A percentile compares a stretch with the other conserved stretches of the same genome.
These are phyloP conservation scores for Abscondita cerata DNA, from an alignment of 2,888 invertebrate species.

Conservation along the genomic window DNA sequence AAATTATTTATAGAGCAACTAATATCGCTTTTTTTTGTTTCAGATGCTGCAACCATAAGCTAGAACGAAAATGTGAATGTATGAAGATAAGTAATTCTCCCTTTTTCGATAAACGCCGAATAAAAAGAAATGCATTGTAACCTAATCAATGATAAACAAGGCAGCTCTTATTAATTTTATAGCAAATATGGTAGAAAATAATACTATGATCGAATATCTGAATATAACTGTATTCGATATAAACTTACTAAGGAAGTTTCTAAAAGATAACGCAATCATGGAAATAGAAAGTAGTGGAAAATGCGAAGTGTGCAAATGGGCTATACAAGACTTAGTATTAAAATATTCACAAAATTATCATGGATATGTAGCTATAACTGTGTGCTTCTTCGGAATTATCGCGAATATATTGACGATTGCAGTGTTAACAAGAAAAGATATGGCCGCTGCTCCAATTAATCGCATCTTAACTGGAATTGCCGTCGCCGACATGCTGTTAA, in stretches of 20 bases:
- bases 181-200: constrained; percentile 24
- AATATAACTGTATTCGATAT: constrained; percentile 20
- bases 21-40: too few relatives aligned
- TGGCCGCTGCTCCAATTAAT: constrained; percentile 85
- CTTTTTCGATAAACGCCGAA: too few relatives aligned
- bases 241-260: constrained; percentile 21
- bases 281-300: constrained; percentile 1
- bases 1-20: too few relatives aligned
- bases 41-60: too few relatives aligned
- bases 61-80: too few relatives aligned
- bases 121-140: background rate
- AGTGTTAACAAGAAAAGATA: constrained; percentile 82
- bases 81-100: too few relatives aligned
- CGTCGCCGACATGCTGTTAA: constrained; percentile 87
- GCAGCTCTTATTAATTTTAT: constrained; percentile 15
- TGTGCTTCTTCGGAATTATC: constrained; percentile 86
- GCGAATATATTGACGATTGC: constrained; percentile 88
- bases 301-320: constrained; percentile 34
- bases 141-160: constrained; percentile 17
- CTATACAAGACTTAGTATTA: constrained; percentile 61
- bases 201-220: constrained; percentile 15
- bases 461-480: constrained; percentile 85
- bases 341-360: constrained; percentile 74
- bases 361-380: constrained; percentile 81
- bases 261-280: constrained; percentile 9